These are phyloP conservation scores for Xiphophorus maculatus DNA, from an alignment of 2,113 vertebrate genomes.

Conservation along the genomic window DNA sequence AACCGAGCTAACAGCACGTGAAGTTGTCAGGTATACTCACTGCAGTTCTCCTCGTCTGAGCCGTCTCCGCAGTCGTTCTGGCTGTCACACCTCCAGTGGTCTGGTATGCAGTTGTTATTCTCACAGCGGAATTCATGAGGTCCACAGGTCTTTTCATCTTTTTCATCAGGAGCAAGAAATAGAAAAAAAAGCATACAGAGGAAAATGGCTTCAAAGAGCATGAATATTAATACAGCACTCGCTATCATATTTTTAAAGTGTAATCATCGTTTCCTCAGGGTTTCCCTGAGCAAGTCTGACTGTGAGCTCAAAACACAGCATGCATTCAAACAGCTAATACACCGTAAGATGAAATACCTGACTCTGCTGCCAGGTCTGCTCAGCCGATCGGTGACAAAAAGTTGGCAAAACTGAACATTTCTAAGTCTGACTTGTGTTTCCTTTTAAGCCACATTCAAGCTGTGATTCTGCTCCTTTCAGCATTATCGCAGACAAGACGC, in stretches of 20 bases:
- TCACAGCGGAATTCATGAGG: conserved; percentile 97
- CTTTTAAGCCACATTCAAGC: background rate
- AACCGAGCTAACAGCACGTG: conserved; percentile 35
- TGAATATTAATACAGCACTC: conserved; percentile 76
- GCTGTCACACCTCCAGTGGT: conserved; percentile 97
- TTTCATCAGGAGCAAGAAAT: conserved; percentile 79
- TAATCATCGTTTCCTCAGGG: conserved; percentile 78
- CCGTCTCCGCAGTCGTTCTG: conserved; percentile 98
- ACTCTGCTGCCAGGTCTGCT: conserved; percentile 50
- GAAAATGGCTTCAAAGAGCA: conserved; percentile 78
- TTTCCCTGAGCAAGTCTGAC: conserved; percentile 69
- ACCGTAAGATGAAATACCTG: conserved; percentile 72
- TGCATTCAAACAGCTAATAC: conserved; percentile 60
- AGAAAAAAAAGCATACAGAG: conserved; percentile 77
- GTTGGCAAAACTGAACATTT: conserved; percentile 42
- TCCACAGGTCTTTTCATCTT: conserved; percentile 99
- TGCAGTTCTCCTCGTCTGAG: conserved; percentile 97
- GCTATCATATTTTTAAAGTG: conserved; percentile 62
- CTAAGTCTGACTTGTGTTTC: conserved; percentile 17
- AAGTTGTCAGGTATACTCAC: conserved; percentile 83
- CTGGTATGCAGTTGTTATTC: conserved; percentile 99
- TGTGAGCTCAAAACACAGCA: conserved; percentile 72
- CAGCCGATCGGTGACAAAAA: conserved; percentile 50
- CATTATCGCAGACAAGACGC: background rate
- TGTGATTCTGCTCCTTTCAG: background rate